Evolutionary conservation across 2,888 invertebrate species (phyloP).

Genomic region (Ceramica pisi): DNA sequence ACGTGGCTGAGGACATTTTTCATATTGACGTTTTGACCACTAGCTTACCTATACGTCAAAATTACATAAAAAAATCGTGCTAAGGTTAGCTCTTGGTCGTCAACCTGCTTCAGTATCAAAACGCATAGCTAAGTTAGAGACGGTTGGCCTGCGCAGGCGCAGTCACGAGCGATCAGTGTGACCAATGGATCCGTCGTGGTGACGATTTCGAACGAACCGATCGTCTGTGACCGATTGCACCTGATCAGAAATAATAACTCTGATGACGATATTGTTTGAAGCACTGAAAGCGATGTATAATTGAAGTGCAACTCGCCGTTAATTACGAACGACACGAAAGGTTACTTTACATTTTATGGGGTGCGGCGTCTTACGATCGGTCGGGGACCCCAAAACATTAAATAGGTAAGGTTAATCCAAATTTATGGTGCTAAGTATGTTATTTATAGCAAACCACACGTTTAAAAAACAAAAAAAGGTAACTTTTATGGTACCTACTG

Average conservation of each 20-base stretch:
- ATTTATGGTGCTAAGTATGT: conserved; percentile 19
- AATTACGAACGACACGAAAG: conserved; percentile 53
- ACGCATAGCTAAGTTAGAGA: conserved; percentile 34
- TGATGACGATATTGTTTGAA: conserved; percentile 62
- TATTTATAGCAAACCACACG: background rate
- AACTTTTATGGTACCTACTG: background rate
- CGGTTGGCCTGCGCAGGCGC: conserved; percentile 28
- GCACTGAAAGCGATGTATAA: conserved; percentile 56
- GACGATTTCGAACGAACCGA: conserved; percentile 77
- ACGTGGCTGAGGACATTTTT: background rate
- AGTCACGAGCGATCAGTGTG: conserved; percentile 64
- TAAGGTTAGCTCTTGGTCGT: conserved; percentile 22
- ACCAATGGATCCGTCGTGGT: conserved; percentile 79
- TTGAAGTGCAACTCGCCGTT: conserved; percentile 39
- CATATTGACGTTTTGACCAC: too few relatives aligned
- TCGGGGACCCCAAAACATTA: conserved; percentile 17
- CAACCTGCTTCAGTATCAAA: conserved; percentile 20
- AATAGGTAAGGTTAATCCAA: background rate
- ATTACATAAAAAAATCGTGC: background rate
- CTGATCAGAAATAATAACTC: conserved; percentile 74
- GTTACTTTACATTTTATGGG: conserved; percentile 25
- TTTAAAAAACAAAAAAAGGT: background rate
- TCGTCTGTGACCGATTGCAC: conserved; percentile 79
- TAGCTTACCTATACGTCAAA: too few relatives aligned
- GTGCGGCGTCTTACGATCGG: conserved; percentile 11